phyloP scores from a whole-genome alignment of 2,888 invertebrate species.

The Athalia rosae region DNA sequence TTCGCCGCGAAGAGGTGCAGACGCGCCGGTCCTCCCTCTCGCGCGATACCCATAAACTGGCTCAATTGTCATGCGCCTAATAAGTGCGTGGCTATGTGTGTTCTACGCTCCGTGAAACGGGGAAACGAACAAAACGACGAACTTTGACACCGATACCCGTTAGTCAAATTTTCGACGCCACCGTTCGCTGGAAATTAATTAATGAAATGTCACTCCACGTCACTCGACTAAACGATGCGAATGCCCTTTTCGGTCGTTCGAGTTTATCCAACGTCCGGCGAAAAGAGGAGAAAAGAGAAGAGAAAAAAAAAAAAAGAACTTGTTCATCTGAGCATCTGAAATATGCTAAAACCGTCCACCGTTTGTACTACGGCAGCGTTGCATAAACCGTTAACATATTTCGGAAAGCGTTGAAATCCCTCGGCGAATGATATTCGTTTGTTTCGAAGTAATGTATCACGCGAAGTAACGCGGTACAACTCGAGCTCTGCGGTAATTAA shows the following conservation, averaged over 20 bases:
- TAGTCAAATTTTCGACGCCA: neutral
- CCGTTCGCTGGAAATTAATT: neutral
- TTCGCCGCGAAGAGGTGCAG: neutral
- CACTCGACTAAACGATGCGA: neutral
- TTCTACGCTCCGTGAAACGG: neutral
- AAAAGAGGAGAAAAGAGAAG: too few relatives aligned
- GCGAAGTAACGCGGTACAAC: neutral
- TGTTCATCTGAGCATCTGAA: too few relatives aligned
- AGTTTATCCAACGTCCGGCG: too few relatives aligned
- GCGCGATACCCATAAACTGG: neutral
- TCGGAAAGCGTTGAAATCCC: too few relatives aligned
- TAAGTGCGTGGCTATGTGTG: neutral
- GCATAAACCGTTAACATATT: too few relatives aligned
- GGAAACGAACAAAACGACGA: too few relatives aligned
- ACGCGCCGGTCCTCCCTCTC: neutral
- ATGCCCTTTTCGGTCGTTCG: neutral
- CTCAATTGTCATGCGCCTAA: constrained; percentile 5
- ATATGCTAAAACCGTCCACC: too few relatives aligned
- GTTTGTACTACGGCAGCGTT: too few relatives aligned
- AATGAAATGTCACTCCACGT: neutral
- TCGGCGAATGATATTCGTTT: neutral
- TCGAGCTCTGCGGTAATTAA: constrained; percentile 8
- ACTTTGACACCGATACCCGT: neutral
- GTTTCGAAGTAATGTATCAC: constrained; percentile 15
- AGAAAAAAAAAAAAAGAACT: too few relatives aligned